These are phyloP conservation scores for Empis stercorea DNA, from an alignment of 2,888 invertebrate species.

Conservation along the genomic window DNA sequence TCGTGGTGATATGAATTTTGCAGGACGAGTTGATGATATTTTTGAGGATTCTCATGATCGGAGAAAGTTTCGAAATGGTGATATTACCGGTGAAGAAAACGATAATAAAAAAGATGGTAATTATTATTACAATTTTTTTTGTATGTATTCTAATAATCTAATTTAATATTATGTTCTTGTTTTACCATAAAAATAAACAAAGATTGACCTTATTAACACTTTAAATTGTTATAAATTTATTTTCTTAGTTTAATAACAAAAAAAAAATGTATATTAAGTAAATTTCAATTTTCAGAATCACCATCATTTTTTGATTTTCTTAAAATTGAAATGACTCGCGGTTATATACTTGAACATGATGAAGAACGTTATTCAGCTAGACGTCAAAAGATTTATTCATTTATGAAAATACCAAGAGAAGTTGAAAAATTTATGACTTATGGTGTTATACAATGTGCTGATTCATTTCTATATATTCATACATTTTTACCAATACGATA, in stretches of 20 bases:
- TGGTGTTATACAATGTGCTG: conserved; percentile 91
- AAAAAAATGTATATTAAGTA: no score
- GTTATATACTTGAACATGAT: conserved; percentile 89
- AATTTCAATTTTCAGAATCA: conserved; percentile 13
- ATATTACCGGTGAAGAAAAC: conserved; percentile 5
- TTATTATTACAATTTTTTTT: no score
- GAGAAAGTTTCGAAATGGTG: conserved; percentile 12
- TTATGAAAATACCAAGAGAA: conserved; percentile 88
- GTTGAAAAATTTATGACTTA: conserved; percentile 86
- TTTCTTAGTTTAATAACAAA: no score
- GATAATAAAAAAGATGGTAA: conserved; percentile 11
- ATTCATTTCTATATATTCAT: conserved; percentile 94
- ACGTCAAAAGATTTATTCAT: conserved; percentile 91
- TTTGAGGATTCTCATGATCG: conserved; percentile 17
- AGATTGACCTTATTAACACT: no score
- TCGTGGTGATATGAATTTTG: conserved; percentile 34
- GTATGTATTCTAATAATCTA: no score
- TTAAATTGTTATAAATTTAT: no score
- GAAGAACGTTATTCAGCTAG: conserved; percentile 89
- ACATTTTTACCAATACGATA: conserved; percentile 93
- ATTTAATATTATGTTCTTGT: no score
- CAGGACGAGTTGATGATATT: conserved; percentile 22
- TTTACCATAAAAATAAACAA: no score
- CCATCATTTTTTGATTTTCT: conserved; percentile 51
- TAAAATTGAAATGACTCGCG: conserved; percentile 76